Percentiles rank a stretch among this genome's conserved stretches.
Conservation (phyloP, 2,888 invertebrate species). For the Polylopha cassiicola region DNA sequence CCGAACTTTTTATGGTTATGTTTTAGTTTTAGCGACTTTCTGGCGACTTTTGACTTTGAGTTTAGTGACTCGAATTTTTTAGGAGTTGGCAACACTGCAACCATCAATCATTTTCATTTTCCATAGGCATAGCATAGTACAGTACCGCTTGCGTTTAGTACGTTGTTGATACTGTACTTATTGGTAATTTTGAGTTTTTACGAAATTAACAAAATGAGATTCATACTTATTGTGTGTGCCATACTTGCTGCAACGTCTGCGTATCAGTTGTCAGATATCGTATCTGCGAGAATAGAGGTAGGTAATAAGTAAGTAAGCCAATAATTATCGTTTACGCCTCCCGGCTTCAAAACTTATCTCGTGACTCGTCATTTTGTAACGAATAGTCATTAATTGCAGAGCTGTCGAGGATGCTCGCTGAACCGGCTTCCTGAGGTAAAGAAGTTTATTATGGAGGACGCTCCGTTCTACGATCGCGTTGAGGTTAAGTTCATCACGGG, state of each 20-base stretch:
- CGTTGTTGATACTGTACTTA: too few species aligned
- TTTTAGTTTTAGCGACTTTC: too few species aligned
- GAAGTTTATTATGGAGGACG: constrained; percentile 81
- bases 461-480: constrained; percentile 78
- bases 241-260: constrained; percentile 34
- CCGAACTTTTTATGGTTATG: too few species aligned
- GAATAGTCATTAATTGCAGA: constrained; percentile 60
- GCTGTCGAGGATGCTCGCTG: constrained; percentile 82
- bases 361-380: constrained; percentile 2
- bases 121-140: too few species aligned
- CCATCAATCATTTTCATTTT: too few species aligned
- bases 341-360: too few species aligned
- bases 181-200: too few species aligned
- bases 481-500: constrained; percentile 82
- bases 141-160: too few species aligned
- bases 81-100: too few species aligned
- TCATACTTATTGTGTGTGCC: constrained; percentile 32
- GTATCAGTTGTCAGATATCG: constrained; percentile 52
- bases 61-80: too few species aligned
- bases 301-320: constrained; percentile 16
- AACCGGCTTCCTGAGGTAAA: constrained; percentile 82
- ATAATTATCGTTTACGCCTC: not conserved
- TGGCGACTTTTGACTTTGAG: too few species aligned
- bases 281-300: constrained; percentile 69
- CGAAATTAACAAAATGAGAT: constrained; percentile 40